Base-by-base conservation (phyloP, 2,888 invertebrate species). In the Sarcophaga variegata region DNA sequence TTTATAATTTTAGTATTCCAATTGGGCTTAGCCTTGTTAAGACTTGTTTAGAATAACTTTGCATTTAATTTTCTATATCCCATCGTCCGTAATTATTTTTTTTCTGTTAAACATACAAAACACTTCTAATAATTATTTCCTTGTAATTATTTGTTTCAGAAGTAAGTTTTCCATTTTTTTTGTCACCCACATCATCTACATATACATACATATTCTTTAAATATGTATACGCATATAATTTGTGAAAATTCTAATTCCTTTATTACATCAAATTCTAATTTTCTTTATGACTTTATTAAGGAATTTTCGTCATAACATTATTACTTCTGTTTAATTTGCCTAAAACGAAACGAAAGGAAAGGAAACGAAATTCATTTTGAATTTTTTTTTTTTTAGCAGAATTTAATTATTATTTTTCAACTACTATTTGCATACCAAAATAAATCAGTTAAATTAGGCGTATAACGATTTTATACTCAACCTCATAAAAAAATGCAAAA, bases 371-470 rank as follows among this genome's bases (percentile, higher is more conserved):
- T 54, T 54, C 8, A 37, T 37, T 37, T 37, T 37, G n/a, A 17
- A 59, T 59, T 62, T 11, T n/a, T 62, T 4, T 5, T 47, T 12
- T 69, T 49, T 74, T 62, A 45, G 1, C 2, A 62, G 47, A 17
- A 60, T 72, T 59, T 17, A 45, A 59, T 72, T 60, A 77, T 54
- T 71, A 27, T 69, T 66, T 66, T 60, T 27, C 25, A 83, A 83
- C 45, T 75, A 12, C 17, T 54, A 64, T 75, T 75, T 67, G 49
- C 72, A 49, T 75, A 76, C 59, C 5, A 47, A 74, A 85, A 75
- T 75, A 79, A 79, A 79, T 77, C n/a, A 71, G 74, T 79, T 79
- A 85, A 85, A 85, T 85, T 74, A 67, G 27, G 70, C 85, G 25
- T 66, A 66, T 69, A 75, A 75, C 25, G 14, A 69, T 77, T 64